Conservation (phyloP, 2,888 invertebrate genomes). For the Artemia sinica region DNA sequence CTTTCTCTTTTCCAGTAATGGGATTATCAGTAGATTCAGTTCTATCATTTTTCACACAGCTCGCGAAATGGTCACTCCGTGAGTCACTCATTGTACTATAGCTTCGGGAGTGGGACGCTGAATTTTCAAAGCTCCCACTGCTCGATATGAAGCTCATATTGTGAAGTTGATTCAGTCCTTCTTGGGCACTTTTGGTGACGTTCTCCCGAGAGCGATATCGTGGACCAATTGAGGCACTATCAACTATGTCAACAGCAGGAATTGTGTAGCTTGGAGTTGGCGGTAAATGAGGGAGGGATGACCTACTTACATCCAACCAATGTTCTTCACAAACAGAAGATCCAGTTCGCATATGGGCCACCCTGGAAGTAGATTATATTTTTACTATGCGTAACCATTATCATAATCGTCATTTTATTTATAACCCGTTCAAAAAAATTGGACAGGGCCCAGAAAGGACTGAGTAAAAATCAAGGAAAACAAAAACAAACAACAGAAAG, state of each 20-base stretch:
- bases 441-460: too few relatives aligned
- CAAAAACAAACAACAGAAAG: too few relatives aligned
- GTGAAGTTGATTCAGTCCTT: constrained; percentile 15
- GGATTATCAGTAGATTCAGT: constrained; percentile 18
- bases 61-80: not conserved
- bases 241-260: constrained; percentile 19
- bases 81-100: constrained; percentile 6
- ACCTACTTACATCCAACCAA: not conserved
- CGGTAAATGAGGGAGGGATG: not conserved
- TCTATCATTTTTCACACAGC: constrained; percentile 18
- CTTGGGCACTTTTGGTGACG: constrained; percentile 16
- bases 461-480: too few relatives aligned
- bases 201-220: constrained; percentile 18
- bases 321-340: too few relatives aligned
- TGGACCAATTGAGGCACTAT: constrained; percentile 21
- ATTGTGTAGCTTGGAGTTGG: not conserved
- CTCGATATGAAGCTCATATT: constrained; percentile 17
- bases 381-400: too few relatives aligned
- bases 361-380: too few relatives aligned
- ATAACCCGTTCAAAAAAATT: too few relatives aligned
- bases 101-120: not conserved
- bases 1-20: constrained; percentile 35
- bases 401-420: too few relatives aligned
- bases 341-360: too few relatives aligned
- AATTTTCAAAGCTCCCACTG: not conserved